Evolutionary conservation across 2,888 invertebrate species (phyloP).

Genomic region (Tipula helvola): DNA sequence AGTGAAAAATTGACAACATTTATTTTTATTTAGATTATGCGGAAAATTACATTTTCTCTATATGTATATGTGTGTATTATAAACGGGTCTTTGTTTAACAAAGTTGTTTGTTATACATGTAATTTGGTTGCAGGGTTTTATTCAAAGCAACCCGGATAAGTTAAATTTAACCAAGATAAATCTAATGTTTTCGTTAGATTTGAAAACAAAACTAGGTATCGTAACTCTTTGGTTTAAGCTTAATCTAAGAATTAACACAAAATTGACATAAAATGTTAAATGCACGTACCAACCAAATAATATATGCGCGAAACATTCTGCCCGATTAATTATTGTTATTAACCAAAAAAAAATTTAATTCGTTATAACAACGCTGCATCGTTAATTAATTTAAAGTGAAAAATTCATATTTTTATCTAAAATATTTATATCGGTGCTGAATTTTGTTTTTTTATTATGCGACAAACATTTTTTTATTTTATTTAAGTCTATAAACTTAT

Average conservation of each 20-base stretch:
- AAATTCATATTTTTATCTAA: neutral
- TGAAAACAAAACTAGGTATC: too few species aligned
- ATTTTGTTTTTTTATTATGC: neutral
- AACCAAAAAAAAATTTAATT: neutral
- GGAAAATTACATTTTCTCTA: constrained; percentile 19
- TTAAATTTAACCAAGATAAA: neutral
- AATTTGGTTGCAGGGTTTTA: neutral
- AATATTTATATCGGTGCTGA: neutral
- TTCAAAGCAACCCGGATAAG: neutral
- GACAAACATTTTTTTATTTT: neutral
- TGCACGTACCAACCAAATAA: neutral
- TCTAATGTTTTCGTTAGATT: neutral
- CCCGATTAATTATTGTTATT: neutral
- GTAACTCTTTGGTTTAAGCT: too few species aligned
- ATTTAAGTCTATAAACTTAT: neutral
- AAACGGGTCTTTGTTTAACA: neutral
- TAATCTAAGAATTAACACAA: too few species aligned
- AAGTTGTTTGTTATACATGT: neutral
- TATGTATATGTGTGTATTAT: neutral
- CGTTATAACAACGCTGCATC: neutral
- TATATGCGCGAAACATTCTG: neutral
- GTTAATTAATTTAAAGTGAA: neutral
- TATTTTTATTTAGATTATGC: constrained; percentile 23
- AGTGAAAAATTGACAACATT: constrained; percentile 14
- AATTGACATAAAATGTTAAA: neutral